phyloP scores from a whole-genome alignment of 2,888 invertebrate species.

The Rotaria magnacalcarata region DNA sequence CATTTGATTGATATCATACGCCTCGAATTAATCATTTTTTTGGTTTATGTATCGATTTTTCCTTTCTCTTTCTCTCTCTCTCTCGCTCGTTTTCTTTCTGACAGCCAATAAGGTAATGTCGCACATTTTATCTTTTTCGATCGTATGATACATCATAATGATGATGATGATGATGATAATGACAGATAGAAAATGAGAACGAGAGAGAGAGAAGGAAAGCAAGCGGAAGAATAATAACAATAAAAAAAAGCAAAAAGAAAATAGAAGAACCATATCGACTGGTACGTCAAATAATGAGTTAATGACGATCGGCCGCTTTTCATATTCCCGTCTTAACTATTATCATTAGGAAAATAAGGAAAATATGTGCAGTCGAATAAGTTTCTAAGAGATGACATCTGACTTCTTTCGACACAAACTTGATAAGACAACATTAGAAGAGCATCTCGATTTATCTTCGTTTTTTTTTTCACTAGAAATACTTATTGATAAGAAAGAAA shows the following conservation, averaged over 20 bases:
- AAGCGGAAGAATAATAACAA: constrained; percentile 2
- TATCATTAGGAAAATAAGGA: constrained; percentile 13
- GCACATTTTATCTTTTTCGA: constrained; percentile 23
- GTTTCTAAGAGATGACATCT: constrained; percentile 22
- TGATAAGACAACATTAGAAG: constrained; percentile 12
- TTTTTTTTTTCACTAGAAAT: background rate
- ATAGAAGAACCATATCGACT: background rate
- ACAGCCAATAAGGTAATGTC: constrained; percentile 21
- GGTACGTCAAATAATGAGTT: constrained; percentile 13
- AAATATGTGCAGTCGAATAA: background rate
- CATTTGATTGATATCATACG: constrained; percentile 13
- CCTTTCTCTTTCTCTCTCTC: background rate
- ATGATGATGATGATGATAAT: constrained; percentile 22
- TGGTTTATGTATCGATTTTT: background rate
- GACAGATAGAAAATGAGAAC: background rate
- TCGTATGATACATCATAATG: constrained; percentile 7
- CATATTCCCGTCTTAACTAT: constrained; percentile 14
- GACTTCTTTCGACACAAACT: constrained; percentile 10
- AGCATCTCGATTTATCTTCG: background rate
- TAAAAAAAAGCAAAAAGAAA: background rate
- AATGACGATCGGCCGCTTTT: background rate
- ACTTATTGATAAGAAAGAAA: background rate
- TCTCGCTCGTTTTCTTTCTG: background rate
- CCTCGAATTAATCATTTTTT: constrained; percentile 23
- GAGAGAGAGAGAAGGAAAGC: background rate